Percentiles rank a stretch among this genome's conserved stretches.
phyloP scores from a whole-genome alignment of 2,113 vertebrate species.

The Lucifuga dentata region DNA sequence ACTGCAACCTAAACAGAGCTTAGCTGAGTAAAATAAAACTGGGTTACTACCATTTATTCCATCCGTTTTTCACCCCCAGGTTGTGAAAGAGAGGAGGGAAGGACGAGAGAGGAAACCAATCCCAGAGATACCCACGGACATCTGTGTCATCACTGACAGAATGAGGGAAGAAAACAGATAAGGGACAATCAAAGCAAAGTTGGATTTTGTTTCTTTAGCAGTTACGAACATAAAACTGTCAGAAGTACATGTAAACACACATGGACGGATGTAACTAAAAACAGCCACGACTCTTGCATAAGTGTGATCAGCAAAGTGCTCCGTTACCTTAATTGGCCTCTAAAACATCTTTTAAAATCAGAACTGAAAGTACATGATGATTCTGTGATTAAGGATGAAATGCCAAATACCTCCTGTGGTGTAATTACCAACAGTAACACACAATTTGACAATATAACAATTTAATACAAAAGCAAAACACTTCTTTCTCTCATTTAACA shows the following conservation, averaged over 20 bases:
- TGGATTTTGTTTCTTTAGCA: conserved; percentile 38
- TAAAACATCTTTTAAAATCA: background rate
- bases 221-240: conserved; percentile 24
- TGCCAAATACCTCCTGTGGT: background rate
- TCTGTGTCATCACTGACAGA: conserved; percentile 14
- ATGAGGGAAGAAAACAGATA: conserved; percentile 54
- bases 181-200: conserved; percentile 19
- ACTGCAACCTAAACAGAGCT: conserved; percentile 13
- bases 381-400: conserved; percentile 30
- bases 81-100: conserved; percentile 34
- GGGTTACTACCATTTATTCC: conserved; percentile 22
- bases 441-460: conserved; percentile 76
- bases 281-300: conserved; percentile 41
- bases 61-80: conserved; percentile 44
- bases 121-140: conserved; percentile 29
- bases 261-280: conserved; percentile 38
- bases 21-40: conserved; percentile 34
- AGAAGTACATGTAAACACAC: conserved; percentile 5
- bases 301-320: conserved; percentile 18
- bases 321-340: too few relatives aligned
- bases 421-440: too few relatives aligned
- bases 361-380: background rate
- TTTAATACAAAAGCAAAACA: conserved; percentile 85
- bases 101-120: conserved; percentile 54
- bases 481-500: conserved; percentile 73